Base-by-base conservation (phyloP, 2,888 invertebrate species). In the Xestia c-nigrum region DNA sequence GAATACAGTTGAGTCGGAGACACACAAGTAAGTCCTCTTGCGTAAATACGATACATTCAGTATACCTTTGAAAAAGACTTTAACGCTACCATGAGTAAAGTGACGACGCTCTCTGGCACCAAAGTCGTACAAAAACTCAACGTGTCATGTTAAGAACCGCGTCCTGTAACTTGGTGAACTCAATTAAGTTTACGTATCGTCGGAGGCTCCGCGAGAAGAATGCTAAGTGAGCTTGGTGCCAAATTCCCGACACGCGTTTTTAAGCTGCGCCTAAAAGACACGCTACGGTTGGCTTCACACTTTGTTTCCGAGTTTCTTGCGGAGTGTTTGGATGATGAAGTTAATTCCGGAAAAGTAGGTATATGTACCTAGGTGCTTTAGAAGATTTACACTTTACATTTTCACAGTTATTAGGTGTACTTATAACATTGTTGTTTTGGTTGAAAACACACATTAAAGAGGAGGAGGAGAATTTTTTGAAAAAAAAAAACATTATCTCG, bases 101-200 rank as follows among this genome's bases (percentile, higher is more conserved):
- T 50, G 46, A 40, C 70, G 19, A 0, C 5, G 19, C n/a, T 21
- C n/a, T 38, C 7, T 31, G 31, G 55, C 46, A 4, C 65, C 46
- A 16, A 38, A 38, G 5, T 38, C 61, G 24, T 69, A 14, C 21
- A 14, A 52, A 61, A 78, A 46, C 21, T 12, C n/a, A 19, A 47
- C 19, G 47, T 43, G 46, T 52, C 71, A 52, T 52, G 14, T 46
- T 46, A 52, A 46, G 21, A 38, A 24, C 43, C 16, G 76, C 5
- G 52, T 64, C 16, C 31, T 81, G 80, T 76, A 76, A 88, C 81
- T 84, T 85, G 75, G 80, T 52, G 73, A 88, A 86, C 87, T 85
- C 85, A 87, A 89, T 89, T 89, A 88, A 80, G 75, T 85, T 85
- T 83, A 85, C 83, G 85, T 87, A 83, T 85, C 82, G 80, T 74